phyloP scores from a whole-genome alignment of 2,797 vertebrate genomes.

The Forpus xanthops region DNA sequence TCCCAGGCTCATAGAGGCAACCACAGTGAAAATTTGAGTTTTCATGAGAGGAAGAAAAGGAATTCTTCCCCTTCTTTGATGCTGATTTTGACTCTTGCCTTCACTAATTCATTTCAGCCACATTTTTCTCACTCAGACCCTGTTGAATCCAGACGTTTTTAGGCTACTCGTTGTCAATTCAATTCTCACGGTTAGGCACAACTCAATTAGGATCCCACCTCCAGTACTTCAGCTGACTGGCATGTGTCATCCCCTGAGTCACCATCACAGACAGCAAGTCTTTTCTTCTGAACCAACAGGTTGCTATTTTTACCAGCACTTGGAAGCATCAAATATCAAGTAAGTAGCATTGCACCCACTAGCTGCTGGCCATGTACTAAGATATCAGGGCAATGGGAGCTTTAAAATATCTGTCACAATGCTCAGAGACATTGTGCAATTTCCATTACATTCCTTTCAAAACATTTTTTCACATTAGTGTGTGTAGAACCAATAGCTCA shows the following conservation, averaged over 20 bases:
- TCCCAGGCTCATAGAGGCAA: background rate
- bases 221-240: conserved; percentile 1
- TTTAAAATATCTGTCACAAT: background rate
- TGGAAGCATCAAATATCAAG: background rate
- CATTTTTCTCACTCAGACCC: background rate
- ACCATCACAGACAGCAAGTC: background rate
- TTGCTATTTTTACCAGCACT: background rate
- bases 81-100: background rate
- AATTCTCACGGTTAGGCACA: background rate
- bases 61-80: background rate
- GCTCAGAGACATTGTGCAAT: background rate
- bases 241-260: conserved; percentile 20
- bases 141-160: background rate
- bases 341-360: background rate
- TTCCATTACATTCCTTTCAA: background rate
- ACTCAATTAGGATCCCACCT: background rate
- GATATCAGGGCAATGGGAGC: background rate
- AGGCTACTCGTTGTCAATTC: background rate
- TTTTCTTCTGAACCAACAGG: background rate
- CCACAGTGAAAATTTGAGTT: background rate
- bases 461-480: background rate
- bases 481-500: background rate
- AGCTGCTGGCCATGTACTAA: background rate
- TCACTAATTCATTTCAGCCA: background rate
- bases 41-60: background rate